A percentile compares a stretch with the other conserved stretches of the same genome.
phyloP scores from a whole-genome alignment of 2,888 invertebrate species.

The Cerceris ruficornis region DNA sequence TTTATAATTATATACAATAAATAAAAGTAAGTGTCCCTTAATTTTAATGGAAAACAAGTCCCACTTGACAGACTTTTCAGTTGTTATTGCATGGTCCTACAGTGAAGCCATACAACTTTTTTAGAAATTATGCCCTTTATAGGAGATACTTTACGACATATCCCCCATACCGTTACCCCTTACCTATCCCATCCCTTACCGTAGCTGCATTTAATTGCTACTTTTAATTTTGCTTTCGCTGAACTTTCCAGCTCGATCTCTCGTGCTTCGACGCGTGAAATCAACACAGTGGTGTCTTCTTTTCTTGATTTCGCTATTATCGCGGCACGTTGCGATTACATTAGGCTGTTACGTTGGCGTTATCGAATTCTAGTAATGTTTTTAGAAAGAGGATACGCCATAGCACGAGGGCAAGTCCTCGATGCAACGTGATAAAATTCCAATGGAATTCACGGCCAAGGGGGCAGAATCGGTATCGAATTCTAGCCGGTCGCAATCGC shows the following conservation, averaged over 20 bases:
- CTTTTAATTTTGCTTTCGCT: no score
- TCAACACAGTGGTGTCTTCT: no score
- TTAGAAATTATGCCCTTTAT: conserved; percentile 41
- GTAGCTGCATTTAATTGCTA: no score
- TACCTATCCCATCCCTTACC: no score
- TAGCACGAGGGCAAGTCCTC: neutral
- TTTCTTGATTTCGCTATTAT: no score
- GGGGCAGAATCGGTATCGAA: neutral
- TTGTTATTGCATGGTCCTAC: conserved; percentile 12
- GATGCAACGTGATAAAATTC: neutral
- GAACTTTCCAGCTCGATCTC: no score
- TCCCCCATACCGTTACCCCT: no score
- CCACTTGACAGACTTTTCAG: conserved; percentile 14
- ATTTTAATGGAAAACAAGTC: conserved; percentile 17
- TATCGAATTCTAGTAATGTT: no score
- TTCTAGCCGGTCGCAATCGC: neutral
- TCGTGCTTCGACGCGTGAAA: no score
- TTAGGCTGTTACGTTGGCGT: no score
- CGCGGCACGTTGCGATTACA: no score
- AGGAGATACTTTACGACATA: conserved; percentile 43
- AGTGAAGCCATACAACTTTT: conserved; percentile 27
- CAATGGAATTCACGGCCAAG: neutral
- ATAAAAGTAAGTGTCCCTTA: conserved; percentile 43
- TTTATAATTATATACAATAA: conserved; percentile 53
- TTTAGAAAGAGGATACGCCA: neutral